A percentile compares a stretch with the other conserved stretches of the same genome.
Conservation (phyloP, 2,888 invertebrate species). For the Agriopis marginaria region DNA sequence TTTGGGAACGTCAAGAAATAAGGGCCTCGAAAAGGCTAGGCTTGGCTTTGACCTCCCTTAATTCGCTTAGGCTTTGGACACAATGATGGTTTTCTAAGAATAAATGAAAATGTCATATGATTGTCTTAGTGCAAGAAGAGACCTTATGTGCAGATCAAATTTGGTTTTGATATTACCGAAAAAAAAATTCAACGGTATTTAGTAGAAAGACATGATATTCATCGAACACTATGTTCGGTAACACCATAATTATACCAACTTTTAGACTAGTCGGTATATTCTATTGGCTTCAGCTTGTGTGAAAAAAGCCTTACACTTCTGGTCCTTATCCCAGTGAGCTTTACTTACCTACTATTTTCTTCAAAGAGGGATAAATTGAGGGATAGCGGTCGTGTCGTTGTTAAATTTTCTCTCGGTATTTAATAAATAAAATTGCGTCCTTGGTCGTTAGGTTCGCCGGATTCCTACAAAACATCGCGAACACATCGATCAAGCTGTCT, state of each 20-base stretch:
- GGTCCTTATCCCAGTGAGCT: conserved; percentile 16
- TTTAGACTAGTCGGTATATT: not conserved
- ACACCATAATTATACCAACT: not conserved
- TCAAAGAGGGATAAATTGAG: conserved; percentile 35
- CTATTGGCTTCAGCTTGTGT: not conserved
- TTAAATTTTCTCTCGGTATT: conserved; percentile 50
- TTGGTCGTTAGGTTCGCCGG: conserved; percentile 64
- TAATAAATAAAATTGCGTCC: conserved; percentile 65
- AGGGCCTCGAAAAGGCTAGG: conserved; percentile 9
- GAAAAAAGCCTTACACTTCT: conserved; percentile 5
- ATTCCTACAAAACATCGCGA: conserved; percentile 71
- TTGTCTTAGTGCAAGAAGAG: too few relatives aligned
- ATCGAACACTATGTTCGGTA: not conserved
- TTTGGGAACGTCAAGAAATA: conserved; percentile 18
- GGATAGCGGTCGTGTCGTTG: conserved; percentile 33
- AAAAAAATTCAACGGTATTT: not conserved
- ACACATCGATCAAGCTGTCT: conserved; percentile 79
- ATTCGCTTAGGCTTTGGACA: conserved; percentile 11
- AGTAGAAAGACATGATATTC: not conserved
- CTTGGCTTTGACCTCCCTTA: conserved; percentile 23
- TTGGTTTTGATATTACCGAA: too few relatives aligned
- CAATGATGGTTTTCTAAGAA: not conserved
- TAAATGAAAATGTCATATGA: too few relatives aligned
- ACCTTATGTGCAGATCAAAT: too few relatives aligned
- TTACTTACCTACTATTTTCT: conserved; percentile 27